These are phyloP conservation scores for Drosophila melanogaster DNA, from an alignment of 1,140 invertebrate genomes.

Conservation along the genomic window Release_6_plus_ISO1_MT NC_004354.4:10999501-11000000, in stretches of 20 bases:
- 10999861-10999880: background rate
- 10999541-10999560: slow-evolving; percentile 32
- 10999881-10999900: slow-evolving; percentile 13
- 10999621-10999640: slow-evolving; percentile 34
- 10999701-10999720: slow-evolving; percentile 56
- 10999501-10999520: slow-evolving; percentile 2
- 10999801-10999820: slow-evolving; percentile 28
- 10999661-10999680: background rate
- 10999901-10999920: background rate
- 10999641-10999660: background rate
- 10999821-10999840: slow-evolving; percentile 7
- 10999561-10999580: slow-evolving; percentile 81
- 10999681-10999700: slow-evolving; percentile 33
- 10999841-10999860: background rate
- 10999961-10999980: background rate
- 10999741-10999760: slow-evolving; percentile 47
- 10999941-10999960: background rate
- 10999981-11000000: background rate
- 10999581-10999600: slow-evolving; percentile 76
- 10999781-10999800: slow-evolving; percentile 44
- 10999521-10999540: slow-evolving; percentile 30
- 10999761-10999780: slow-evolving; percentile 48
- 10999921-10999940: slow-evolving; percentile 4
- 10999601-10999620: slow-evolving; percentile 71
- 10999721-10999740: slow-evolving; percentile 42